These are phyloP conservation scores for Eueides isabella DNA, from an alignment of 1,140 invertebrate species.

Conservation along the genomic window DNA sequence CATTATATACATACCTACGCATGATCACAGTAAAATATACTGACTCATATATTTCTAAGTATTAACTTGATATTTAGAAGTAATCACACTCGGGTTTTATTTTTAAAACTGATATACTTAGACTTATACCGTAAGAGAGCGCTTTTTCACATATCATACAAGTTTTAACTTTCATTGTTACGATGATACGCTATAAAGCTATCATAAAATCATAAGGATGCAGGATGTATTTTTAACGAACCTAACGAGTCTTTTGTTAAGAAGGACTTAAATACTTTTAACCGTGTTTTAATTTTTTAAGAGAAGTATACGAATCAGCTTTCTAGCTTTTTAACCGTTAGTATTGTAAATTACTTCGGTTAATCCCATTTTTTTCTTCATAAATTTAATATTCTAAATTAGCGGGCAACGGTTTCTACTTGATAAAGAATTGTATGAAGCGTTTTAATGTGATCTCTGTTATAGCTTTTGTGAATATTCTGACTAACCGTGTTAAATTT, in stretches of 20 bases:
- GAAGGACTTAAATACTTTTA: not conserved
- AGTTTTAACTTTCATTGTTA: not conserved
- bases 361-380: not conserved
- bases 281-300: not conserved
- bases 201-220: constrained; percentile 7
- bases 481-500: constrained; percentile 39
- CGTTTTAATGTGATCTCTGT: constrained; percentile 49
- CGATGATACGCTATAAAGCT: not conserved
- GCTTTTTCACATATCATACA: not conserved
- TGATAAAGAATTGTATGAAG: constrained; percentile 42
- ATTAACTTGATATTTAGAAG: not conserved
- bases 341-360: not conserved
- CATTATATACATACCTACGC: no score
- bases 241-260: constrained; percentile 8
- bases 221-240: not conserved
- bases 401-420: not conserved
- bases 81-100: not conserved
- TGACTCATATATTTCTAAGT: not conserved
- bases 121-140: not conserved
- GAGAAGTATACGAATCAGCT: not conserved
- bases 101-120: not conserved
- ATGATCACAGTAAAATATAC: not conserved
- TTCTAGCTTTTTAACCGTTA: not conserved
- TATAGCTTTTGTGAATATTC: constrained; percentile 48
- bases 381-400: constrained; percentile 2